Percentiles rank a stretch among this genome's conserved stretches.
These are phyloP conservation scores for Pithys albifrons DNA, from an alignment of 2,113 vertebrate species.

Conservation along the genomic window DNA sequence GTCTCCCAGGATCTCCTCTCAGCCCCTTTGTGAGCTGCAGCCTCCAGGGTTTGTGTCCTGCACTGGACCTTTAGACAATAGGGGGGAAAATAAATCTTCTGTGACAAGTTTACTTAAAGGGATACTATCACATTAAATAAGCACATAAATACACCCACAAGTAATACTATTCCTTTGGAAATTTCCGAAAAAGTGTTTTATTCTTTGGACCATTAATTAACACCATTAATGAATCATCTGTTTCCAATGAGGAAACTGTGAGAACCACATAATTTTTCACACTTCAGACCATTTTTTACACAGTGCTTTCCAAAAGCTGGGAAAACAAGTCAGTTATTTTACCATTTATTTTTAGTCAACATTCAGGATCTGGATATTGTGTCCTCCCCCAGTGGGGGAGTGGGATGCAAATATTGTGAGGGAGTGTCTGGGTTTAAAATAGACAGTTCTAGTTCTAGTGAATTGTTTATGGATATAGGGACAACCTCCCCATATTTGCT, in stretches of 20 bases:
- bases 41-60: conserved; percentile 34
- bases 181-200: neutral
- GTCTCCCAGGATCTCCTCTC: neutral
- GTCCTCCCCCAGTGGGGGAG: neutral
- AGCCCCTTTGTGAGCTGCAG: conserved; percentile 2
- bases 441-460: neutral
- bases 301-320: neutral
- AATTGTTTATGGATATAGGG: neutral
- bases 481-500: neutral
- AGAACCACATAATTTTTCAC: neutral
- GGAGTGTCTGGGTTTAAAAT: neutral
- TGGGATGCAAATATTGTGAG: neutral
- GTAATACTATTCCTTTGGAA: neutral
- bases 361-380: neutral
- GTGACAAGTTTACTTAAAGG: conserved; percentile 50
- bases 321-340: neutral
- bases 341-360: neutral
- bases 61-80: conserved; percentile 22
- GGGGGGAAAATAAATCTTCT: conserved; percentile 14
- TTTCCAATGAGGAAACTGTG: neutral
- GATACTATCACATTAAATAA: neutral
- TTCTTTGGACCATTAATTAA: neutral
- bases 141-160: neutral
- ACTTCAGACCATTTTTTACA: neutral
- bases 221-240: neutral